Base-by-base conservation (phyloP, 1,140 invertebrate genomes). In the Diabrotica virgifera region DNA sequence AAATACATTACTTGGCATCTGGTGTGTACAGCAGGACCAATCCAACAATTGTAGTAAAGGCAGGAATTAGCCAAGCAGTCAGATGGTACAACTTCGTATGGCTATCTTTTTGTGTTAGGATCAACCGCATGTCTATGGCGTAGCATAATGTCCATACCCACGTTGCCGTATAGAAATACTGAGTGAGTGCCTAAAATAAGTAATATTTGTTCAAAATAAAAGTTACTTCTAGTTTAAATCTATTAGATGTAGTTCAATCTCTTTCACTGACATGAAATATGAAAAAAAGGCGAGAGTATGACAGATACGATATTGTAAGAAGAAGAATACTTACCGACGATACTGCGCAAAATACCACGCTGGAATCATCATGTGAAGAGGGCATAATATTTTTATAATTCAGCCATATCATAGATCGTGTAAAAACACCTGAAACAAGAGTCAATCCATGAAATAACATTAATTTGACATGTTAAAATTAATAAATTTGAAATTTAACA, bases 121-220 rank as follows among this genome's bases (percentile, higher is more conserved):
- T 79, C 35, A 87, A 78, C 76, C 86, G 86, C 77, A 90, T 91
- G 71, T 94, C 91, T 52, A 93, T 82, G 5, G 91, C 90, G 78
- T 93, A 94, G 72, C 87, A 90, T 12, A 93, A 80, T 5, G 90
- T 94, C 91, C 91, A 94, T 57, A 91, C 84, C 87, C 90, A 92
- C 0, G 90, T 91, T 8, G 88, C 87, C 71, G 88, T 90, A 71
- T 93, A 94, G 77, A 93, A 94, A 75, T 91, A 93, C 74, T 93
- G 90, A 36, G 88, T 92, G 86, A 90, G 91, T 7, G 88, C 89
- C 90, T 93, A 70, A 63, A 84, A 70, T 24, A 50, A 9, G 9
- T 36, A 10, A 24, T 24, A 24, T 24, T 24, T 24, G 24, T 24
- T 58, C 36, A 58, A 58, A 51, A 51, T 51, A 11, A 12, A 51